Evolutionary conservation across 2,888 invertebrate genomes (phyloP).

Genomic region (Gari tellinella): DNA sequence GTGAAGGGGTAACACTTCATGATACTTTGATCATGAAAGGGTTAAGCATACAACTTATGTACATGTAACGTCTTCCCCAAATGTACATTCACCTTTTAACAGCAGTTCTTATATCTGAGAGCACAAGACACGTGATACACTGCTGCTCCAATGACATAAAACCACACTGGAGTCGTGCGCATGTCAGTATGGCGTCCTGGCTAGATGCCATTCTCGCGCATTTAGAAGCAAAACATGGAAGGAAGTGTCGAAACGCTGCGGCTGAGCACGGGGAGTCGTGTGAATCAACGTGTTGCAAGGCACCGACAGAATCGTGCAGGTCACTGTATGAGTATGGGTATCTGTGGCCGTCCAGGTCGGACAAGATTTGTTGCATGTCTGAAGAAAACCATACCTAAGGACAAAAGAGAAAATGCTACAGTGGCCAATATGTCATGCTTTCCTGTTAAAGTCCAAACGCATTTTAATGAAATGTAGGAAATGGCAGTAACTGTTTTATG

Average conservation of each 20-base stretch:
- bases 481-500: no score
- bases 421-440: no score
- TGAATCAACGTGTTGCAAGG: conserved; percentile 6
- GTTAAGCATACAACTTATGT: no score
- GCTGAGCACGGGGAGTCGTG: conserved; percentile 37
- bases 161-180: conserved; percentile 32
- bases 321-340: conserved; percentile 55
- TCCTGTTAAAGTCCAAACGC: no score
- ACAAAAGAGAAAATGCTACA: no score
- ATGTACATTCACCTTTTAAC: conserved; percentile 3
- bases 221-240: conserved; percentile 22
- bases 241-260: conserved; percentile 23
- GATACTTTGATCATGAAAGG: no score
- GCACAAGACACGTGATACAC: conserved; percentile 57
- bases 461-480: no score
- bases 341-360: neutral
- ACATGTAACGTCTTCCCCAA: no score
- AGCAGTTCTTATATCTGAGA: conserved; percentile 21
- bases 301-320: conserved; percentile 32
- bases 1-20: no score
- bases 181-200: conserved; percentile 23
- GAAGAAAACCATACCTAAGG: conserved; percentile 55
- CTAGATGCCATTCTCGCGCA: conserved; percentile 15
- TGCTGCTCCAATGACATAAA: conserved; percentile 43
- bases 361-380: conserved; percentile 44